Conservation (phyloP, 2,888 invertebrate genomes). For the Enchytraeus crypticus region DNA sequence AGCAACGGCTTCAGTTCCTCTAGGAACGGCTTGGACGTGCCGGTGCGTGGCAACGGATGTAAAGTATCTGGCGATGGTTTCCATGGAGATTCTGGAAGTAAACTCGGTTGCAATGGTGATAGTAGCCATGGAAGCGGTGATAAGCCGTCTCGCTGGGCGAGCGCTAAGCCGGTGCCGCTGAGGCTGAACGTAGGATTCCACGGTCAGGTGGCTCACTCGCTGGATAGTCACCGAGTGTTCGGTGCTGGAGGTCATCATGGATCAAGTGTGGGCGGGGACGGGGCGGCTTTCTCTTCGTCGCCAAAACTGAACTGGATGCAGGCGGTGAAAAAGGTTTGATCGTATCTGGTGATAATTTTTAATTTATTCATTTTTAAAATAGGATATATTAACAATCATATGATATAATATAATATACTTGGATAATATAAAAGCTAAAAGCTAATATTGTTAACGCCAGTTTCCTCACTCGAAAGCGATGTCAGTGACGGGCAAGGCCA, state of each 20-base stretch:
- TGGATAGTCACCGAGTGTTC: too few species aligned
- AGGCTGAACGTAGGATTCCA: constrained; percentile 1
- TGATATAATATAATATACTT: too few species aligned
- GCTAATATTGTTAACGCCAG: too few species aligned
- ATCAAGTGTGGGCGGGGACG: background rate
- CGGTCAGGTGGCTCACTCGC: background rate
- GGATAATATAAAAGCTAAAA: too few species aligned
- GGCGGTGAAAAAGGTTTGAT: constrained; percentile 18
- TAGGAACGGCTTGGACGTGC: background rate
- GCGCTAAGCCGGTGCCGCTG: constrained; percentile 1
- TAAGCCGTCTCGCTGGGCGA: background rate
- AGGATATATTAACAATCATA: too few species aligned
- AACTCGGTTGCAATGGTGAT: too few species aligned
- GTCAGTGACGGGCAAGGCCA: too few species aligned
- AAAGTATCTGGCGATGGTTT: background rate
- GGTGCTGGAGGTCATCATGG: too few species aligned
- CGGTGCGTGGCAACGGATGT: background rate
- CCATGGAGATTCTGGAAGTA: background rate
- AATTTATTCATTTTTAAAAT: too few species aligned
- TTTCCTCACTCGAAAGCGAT: too few species aligned
- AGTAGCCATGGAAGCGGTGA: background rate
- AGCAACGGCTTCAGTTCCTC: too few species aligned
- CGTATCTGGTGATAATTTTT: too few species aligned
- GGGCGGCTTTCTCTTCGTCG: background rate
- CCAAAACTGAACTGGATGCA: constrained; percentile 21